Conservation (phyloP, 2,888 invertebrate genomes). For the Acrocera orbiculus region DNA sequence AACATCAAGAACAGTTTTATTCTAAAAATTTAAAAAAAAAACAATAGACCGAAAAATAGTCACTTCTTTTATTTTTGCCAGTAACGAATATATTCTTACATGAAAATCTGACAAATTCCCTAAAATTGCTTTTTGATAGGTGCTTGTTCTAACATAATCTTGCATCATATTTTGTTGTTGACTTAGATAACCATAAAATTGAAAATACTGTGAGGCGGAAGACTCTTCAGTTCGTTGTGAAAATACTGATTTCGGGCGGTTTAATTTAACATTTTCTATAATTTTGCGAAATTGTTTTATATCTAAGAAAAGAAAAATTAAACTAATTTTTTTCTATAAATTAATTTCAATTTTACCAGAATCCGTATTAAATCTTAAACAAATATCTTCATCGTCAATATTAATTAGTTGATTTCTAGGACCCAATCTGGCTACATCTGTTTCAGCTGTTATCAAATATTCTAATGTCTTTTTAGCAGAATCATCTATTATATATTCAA, state of each 20-base stretch:
- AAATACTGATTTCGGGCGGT: constrained; percentile 57
- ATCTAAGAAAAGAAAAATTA: constrained; percentile 14
- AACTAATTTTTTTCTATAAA: not conserved
- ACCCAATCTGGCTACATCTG: constrained; percentile 27
- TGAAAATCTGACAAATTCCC: constrained; percentile 85
- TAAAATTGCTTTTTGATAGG: constrained; percentile 93
- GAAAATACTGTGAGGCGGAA: constrained; percentile 97
- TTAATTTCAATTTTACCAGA: constrained; percentile 16
- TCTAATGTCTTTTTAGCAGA: constrained; percentile 22
- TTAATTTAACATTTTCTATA: constrained; percentile 28
- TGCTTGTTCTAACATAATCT: constrained; percentile 95
- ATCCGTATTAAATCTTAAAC: constrained; percentile 24
- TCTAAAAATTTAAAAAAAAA: constrained; percentile 30
- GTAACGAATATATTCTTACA: constrained; percentile 16
- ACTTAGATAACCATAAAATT: constrained; percentile 96
- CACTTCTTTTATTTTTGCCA: no score
- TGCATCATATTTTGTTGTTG: constrained; percentile 99
- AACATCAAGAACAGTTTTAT: constrained; percentile 89
- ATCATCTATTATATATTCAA: constrained; percentile 15
- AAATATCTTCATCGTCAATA: constrained; percentile 26
- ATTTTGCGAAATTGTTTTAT: constrained; percentile 27
- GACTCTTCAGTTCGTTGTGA: constrained; percentile 94
- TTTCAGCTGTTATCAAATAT: constrained; percentile 25
- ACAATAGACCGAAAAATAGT: not conserved
- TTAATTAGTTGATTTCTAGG: constrained; percentile 24